Evolutionary conservation across 2,113 vertebrate genomes (phyloP), one percentile per base, ranked within the genome.

Genomic region (Carollia perspicillata): DNA sequence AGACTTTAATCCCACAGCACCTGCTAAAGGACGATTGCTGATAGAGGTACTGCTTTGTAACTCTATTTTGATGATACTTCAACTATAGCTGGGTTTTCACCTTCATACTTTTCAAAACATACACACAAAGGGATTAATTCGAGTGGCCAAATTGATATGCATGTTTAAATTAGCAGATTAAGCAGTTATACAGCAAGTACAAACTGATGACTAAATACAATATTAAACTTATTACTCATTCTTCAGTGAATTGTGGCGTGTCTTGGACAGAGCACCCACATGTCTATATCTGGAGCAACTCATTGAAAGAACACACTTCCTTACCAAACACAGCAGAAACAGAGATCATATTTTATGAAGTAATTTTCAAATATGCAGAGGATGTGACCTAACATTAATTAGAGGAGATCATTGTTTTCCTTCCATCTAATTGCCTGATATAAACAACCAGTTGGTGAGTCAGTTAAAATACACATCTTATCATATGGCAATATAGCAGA

Each of bases 1-100:
- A 95, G 26, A 42, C 20, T 68, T 47, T 96, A 93, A 96, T 92
- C 75, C 42, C 47, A 53, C 93, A 90, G 94, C 68, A 55, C 12
- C 23, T 81, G 37, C 22, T 95, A 47, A 89, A 90, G 53, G 71
- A 95, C 85, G 89, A 86, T 40, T 60, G 18, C 30, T 94, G 53
- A 89, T 94, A 87, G 83, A 92, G 13, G 74, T 74, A 30, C 44
- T 84, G 26, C 71, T 93, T 86, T 75, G n/a, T 86, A 94, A 63
- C 7, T 68, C 71, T 91, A 35, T 89, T 94, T 91, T 79, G 93
- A 95, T 93, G 83, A 75, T 75, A 22, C 40, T 42, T 75, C 74
- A 75, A 58, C 81, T 93, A 42, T 68, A 89, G 8, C 58, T 93
- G 13, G 14, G 35, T 90, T 96, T 93, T 95, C 22, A 88, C 74